Conservation (phyloP, 2,797 vertebrate genomes). For the Smutsia gigantea region DNA sequence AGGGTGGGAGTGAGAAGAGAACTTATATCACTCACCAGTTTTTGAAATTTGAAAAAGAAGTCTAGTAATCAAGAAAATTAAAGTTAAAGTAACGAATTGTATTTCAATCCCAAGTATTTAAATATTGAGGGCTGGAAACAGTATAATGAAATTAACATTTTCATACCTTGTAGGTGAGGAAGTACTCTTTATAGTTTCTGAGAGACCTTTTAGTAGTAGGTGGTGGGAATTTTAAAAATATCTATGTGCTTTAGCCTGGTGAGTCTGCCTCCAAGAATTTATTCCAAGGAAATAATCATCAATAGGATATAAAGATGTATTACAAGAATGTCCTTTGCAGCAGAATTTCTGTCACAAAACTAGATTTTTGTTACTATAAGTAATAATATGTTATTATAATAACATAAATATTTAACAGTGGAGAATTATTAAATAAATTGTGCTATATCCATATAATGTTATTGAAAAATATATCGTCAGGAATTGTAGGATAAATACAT, state of each 20-base stretch:
- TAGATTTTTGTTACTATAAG: neutral
- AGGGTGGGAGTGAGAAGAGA: neutral
- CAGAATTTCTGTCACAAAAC: constrained; percentile 25
- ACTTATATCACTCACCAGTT: neutral
- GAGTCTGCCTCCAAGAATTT: constrained; percentile 12
- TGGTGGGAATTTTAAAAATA: neutral
- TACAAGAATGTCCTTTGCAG: neutral
- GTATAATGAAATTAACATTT: neutral
- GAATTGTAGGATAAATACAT: neutral
- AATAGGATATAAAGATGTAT: neutral
- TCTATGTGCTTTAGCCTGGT: neutral
- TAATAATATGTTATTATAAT: constrained; percentile 27
- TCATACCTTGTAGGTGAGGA: neutral
- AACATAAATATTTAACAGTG: neutral
- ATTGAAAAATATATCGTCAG: neutral
- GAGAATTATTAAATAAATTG: neutral
- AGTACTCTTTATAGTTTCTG: neutral
- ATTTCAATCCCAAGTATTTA: constrained; percentile 12
- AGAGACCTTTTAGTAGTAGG: neutral
- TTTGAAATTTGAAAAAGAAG: constrained; percentile 9
- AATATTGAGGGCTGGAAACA: neutral
- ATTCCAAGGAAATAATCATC: neutral
- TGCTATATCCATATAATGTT: neutral
- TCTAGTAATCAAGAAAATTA: neutral
- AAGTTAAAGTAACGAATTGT: neutral